A percentile compares a stretch with the other conserved stretches of the same genome.
Evolutionary conservation across 1,140 invertebrate species (phyloP).

Genomic region (Euglossa dilemma): DNA sequence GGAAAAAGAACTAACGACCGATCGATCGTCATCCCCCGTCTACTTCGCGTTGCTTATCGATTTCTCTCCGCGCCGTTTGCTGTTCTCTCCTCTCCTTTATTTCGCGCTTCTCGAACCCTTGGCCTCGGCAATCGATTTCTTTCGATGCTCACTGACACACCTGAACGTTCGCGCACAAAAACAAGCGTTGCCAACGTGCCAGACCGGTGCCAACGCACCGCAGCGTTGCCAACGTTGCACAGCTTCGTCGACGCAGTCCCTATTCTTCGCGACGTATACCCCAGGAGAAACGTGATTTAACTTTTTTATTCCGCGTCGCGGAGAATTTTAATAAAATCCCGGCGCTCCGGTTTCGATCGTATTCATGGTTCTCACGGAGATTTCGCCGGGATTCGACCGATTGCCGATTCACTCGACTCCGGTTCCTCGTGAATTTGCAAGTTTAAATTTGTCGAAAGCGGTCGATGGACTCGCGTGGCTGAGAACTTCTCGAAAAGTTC

Average conservation of each 20-base stretch:
- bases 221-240: background rate
- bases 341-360: background rate
- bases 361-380: background rate
- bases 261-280: too few relatives aligned
- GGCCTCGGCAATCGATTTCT: background rate
- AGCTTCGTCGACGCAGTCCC: too few relatives aligned
- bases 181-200: background rate
- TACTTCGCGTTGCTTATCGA: background rate
- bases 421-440: background rate
- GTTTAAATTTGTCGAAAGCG: slow-evolving; percentile 10
- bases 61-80: too few relatives aligned
- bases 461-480: background rate
- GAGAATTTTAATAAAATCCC: background rate
- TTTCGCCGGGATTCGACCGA: background rate
- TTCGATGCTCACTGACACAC: background rate
- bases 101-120: background rate
- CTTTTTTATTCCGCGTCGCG: background rate
- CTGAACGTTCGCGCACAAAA: background rate
- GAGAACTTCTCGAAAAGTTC: background rate
- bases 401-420: background rate
- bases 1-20: slow-evolving; percentile 4
- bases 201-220: too few relatives aligned
- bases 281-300: background rate
- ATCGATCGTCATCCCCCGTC: background rate
- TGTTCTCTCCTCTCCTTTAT: background rate